Base-by-base conservation (phyloP, 2,888 invertebrate genomes). In the Monochamus alternatus region DNA sequence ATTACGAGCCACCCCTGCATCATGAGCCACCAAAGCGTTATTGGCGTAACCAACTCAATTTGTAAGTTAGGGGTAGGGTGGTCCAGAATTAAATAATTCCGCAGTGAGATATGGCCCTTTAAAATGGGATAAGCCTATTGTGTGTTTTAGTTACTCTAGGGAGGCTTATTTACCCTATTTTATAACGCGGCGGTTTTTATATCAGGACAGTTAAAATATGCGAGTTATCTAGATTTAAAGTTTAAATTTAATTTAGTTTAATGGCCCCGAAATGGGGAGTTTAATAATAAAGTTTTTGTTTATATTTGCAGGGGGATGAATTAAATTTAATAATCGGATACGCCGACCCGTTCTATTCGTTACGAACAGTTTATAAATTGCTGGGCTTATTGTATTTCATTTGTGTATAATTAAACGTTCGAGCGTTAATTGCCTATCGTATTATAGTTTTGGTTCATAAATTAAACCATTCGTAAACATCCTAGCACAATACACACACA, bases 11-110 rank as follows among this genome's bases (percentile, higher is more conserved):
- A 76, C 78, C 80, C 78, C 75, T 78, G 76, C 55, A 67, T 73
- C 55, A 55, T 14, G 55, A 73, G 60, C 80, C 78, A 70, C 81
- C 73, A 74, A 81, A 83, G 80, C 82, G 81, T 84, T 86, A 86
- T 86, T 86, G 84, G 84, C 82, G 81, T 83, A 86, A 86, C 87
- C 85, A 84, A 86, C 84, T 86, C 85, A 86, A 87, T 87, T 87
- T 87, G 87, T 86, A 83, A 82, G 82, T 83, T 83, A 80, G 68
- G 74, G 75, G 79, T 69, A 70, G 76, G 80, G 80, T 71, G 81
- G 81, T 75, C 75, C 75, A 75, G 82, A 84, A 84, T 86, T 85
- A 86, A 86, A 86, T 85, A 85, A 85, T 85, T 85, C 83, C 80
- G 77, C 77, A 78, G 81, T 81, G 84, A 85, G 84, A 86, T 85